Percentiles rank a stretch among this genome's conserved stretches.
These are phyloP conservation scores for Cerceris ruficornis DNA, from an alignment of 2,888 invertebrate genomes.

Conservation along the genomic window DNA sequence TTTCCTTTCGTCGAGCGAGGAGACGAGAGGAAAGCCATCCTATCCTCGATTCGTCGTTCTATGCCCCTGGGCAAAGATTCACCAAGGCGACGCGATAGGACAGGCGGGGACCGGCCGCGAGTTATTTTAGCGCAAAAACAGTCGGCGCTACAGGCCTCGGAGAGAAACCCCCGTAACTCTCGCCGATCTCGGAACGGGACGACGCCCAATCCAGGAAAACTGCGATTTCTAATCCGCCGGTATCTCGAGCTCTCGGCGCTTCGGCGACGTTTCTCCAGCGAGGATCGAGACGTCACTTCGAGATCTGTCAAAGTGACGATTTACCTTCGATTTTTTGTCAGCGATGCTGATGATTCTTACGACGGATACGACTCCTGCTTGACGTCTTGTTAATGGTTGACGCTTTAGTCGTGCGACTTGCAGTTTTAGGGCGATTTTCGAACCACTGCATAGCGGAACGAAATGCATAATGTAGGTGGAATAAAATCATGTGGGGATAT, in stretches of 20 bases:
- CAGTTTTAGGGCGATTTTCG: too few relatives aligned
- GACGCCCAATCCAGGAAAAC: slow-evolving; percentile 73
- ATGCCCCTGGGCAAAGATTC: slow-evolving; percentile 33
- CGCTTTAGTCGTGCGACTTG: too few relatives aligned
- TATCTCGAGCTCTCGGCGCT: neutral
- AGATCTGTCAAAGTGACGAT: slow-evolving; percentile 17
- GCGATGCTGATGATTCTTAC: too few relatives aligned
- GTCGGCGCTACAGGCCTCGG: slow-evolving; percentile 66
- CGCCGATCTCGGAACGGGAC: slow-evolving; percentile 70
- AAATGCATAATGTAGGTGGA: too few relatives aligned
- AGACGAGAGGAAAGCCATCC: slow-evolving; percentile 25
- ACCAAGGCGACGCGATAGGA: slow-evolving; percentile 13
- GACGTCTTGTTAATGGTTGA: too few relatives aligned
- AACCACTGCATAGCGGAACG: too few relatives aligned
- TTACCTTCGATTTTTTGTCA: too few relatives aligned
- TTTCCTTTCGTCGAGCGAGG: neutral
- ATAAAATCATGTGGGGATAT: too few relatives aligned
- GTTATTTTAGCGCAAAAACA: slow-evolving; percentile 70
- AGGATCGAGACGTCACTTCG: neutral
- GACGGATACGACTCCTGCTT: too few relatives aligned
- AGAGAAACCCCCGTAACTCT: slow-evolving; percentile 69
- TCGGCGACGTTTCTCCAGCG: neutral
- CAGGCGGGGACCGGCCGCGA: slow-evolving; percentile 58
- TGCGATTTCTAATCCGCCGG: slow-evolving; percentile 73
- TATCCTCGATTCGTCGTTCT: slow-evolving; percentile 60